Conservation (phyloP, 2,888 invertebrate genomes). For the Trachelus tabidus region DNA sequence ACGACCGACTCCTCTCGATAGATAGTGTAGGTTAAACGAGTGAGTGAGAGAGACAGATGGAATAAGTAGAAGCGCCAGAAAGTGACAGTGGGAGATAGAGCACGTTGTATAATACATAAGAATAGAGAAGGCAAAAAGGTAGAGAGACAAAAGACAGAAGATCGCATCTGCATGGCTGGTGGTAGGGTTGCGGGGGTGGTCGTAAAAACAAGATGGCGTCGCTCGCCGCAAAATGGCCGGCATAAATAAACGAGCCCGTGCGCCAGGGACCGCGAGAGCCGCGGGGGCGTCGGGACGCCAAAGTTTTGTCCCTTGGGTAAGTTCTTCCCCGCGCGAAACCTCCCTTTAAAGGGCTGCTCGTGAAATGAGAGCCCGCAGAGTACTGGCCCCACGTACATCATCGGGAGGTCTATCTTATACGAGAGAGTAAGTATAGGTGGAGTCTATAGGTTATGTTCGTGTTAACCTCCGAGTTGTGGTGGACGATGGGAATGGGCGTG, state of each 20-base stretch:
- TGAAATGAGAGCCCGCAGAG: not conserved
- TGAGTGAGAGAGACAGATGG: constrained; percentile 6
- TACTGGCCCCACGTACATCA: not conserved
- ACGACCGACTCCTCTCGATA: not conserved
- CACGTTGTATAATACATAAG: not conserved
- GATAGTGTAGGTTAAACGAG: not conserved
- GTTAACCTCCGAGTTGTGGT: not conserved
- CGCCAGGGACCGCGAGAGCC: constrained; percentile 24
- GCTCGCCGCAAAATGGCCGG: constrained; percentile 57
- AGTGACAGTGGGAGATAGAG: not conserved
- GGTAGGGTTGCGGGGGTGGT: constrained; percentile 38
- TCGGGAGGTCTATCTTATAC: not conserved
- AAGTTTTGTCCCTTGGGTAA: constrained; percentile 30
- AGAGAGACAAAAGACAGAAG: constrained; percentile 30
- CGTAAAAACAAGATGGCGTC: constrained; percentile 62
- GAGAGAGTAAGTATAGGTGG: not conserved
- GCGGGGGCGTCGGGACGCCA: constrained; percentile 17
- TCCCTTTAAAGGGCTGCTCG: not conserved
- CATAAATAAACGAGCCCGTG: constrained; percentile 54
- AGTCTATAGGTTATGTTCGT: not conserved
- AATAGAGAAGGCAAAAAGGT: constrained; percentile 13
- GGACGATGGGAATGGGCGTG: not conserved
- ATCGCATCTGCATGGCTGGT: constrained; percentile 44
- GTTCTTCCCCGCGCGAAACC: constrained; percentile 14
- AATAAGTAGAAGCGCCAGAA: not conserved